phyloP scores from a whole-genome alignment of 2,113 vertebrate genomes.

The Candoia aspera region DNA sequence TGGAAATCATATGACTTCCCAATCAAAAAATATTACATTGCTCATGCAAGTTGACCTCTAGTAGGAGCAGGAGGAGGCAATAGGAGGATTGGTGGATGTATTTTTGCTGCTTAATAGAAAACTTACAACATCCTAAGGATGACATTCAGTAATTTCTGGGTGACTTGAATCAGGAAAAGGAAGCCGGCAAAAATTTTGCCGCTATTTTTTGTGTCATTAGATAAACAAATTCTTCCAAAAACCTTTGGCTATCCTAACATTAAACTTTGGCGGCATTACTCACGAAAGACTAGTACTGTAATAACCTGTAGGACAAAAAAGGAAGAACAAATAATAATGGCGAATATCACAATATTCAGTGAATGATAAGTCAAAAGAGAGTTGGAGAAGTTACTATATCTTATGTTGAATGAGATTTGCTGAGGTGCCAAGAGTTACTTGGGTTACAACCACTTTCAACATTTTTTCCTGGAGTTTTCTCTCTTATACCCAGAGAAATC shows the following conservation, averaged over 20 bases:
- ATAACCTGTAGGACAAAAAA: too few relatives aligned
- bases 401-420: background rate
- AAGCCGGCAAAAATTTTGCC: background rate
- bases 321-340: too few relatives aligned
- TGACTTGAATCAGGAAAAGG: background rate
- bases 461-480: conserved; percentile 28
- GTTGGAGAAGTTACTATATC: too few relatives aligned
- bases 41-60: background rate
- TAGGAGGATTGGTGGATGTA: background rate
- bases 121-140: background rate
- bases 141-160: background rate
- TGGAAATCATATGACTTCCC: background rate
- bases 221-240: too few relatives aligned
- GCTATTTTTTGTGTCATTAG: background rate
- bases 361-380: too few relatives aligned
- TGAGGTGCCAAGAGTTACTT: background rate
- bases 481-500: background rate
- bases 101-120: background rate
- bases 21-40: background rate
- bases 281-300: too few relatives aligned
- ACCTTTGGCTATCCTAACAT: too few relatives aligned
- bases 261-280: too few relatives aligned
- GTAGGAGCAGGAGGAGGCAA: background rate
- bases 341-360: too few relatives aligned
- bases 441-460: background rate